phyloP scores from a whole-genome alignment of 2,797 vertebrate species.

The Notoglanidium macrostoma region DNA sequence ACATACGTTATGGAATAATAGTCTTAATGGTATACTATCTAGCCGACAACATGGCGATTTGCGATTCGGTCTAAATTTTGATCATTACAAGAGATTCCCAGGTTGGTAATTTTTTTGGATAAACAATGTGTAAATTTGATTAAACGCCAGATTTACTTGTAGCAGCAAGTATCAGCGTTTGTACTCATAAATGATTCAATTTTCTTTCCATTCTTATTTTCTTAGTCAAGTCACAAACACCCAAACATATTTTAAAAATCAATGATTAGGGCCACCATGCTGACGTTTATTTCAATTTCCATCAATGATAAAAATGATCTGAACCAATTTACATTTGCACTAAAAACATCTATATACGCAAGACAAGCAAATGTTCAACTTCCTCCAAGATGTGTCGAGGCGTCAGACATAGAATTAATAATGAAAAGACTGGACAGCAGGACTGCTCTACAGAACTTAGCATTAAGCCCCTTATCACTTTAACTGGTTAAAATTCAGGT shows the following conservation, averaged over 20 bases:
- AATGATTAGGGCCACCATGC: slow-evolving; percentile 64
- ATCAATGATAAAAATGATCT: slow-evolving; percentile 76
- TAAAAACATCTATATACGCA: slow-evolving; percentile 75
- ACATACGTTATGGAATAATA: too few relatives aligned
- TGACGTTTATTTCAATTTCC: slow-evolving; percentile 80
- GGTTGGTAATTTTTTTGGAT: not conserved
- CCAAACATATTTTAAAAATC: not conserved
- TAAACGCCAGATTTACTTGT: not conserved
- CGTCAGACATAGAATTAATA: slow-evolving; percentile 64
- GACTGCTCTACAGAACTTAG: slow-evolving; percentile 39
- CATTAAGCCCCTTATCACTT: slow-evolving; percentile 23
- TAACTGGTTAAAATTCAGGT: slow-evolving; percentile 35
- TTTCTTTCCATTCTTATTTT: not conserved
- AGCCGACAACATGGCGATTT: not conserved
- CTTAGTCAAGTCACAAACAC: not conserved
- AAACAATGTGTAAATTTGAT: not conserved
- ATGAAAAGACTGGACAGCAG: slow-evolving; percentile 62
- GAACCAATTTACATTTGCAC: slow-evolving; percentile 76
- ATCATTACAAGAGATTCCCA: not conserved
- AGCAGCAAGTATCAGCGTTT: not conserved
- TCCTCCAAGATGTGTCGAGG: slow-evolving; percentile 58
- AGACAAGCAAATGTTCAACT: slow-evolving; percentile 66
- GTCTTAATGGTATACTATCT: too few relatives aligned
- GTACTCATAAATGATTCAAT: not conserved
- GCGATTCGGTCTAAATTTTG: not conserved